Conservation (phyloP, 2,113 vertebrate species). For the Charadrius vociferus region DNA sequence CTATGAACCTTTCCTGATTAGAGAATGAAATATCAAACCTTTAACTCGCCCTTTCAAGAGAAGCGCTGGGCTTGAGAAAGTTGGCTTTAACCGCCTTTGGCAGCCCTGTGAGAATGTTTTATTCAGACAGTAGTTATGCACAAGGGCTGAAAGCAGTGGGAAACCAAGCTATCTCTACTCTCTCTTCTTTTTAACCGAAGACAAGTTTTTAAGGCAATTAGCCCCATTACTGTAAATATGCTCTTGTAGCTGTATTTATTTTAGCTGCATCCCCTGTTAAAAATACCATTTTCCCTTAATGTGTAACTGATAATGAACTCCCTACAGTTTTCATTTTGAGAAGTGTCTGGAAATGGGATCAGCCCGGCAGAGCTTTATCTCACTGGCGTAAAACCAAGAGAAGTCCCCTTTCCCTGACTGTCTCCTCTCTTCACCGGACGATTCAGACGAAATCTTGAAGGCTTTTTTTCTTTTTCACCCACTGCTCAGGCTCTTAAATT, state of each 20-base stretch:
- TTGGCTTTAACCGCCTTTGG: neutral
- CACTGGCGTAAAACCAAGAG: neutral
- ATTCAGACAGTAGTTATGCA: neutral
- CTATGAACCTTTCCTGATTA: neutral
- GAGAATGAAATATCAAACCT: neutral
- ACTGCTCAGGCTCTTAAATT: neutral
- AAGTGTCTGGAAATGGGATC: neutral
- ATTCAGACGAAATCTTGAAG: neutral
- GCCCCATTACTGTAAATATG: neutral
- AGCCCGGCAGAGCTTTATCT: neutral
- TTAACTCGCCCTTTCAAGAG: neutral
- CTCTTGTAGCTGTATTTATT: neutral
- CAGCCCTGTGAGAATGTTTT: neutral
- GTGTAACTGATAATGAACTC: neutral
- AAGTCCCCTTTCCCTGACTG: neutral
- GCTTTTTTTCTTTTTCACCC: neutral
- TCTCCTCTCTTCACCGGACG: neutral
- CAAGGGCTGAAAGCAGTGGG: neutral
- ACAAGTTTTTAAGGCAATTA: neutral
- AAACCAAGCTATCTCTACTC: neutral
- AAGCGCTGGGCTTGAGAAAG: rapidly evolving
- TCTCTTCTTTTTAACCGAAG: neutral
- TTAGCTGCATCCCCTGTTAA: neutral
- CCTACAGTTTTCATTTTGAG: neutral
- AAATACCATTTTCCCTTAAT: neutral